phyloP scores from a whole-genome alignment of 2,797 vertebrate species.

The Acanthopagrus latus region DNA sequence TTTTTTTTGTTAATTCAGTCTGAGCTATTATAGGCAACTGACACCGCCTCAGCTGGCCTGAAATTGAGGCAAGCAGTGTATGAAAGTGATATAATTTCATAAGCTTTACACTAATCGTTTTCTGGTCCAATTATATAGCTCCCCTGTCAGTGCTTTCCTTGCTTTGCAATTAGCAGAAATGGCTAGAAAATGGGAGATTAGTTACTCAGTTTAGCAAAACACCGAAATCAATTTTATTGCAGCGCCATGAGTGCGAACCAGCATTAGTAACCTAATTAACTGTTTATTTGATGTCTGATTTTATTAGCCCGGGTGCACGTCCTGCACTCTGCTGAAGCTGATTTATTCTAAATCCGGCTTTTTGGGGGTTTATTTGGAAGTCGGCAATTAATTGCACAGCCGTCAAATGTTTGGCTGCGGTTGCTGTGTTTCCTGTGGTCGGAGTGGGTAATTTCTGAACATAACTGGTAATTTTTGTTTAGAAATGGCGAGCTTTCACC shows the following conservation, averaged over 20 bases:
- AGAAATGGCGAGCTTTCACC: constrained; percentile 9
- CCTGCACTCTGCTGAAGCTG: constrained; percentile 18
- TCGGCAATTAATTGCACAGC: constrained; percentile 4
- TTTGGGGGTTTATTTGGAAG: constrained; percentile 8
- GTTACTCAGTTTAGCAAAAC: constrained; percentile 76
- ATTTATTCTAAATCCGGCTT: constrained; percentile 28
- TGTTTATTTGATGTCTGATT: constrained; percentile 73
- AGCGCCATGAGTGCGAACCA: constrained; percentile 34
- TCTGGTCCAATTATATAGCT: constrained; percentile 70
- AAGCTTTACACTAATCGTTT: constrained; percentile 68
- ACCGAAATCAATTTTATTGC: constrained; percentile 75
- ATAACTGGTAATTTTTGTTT: background rate
- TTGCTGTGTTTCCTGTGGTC: constrained; percentile 10
- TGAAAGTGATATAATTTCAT: constrained; percentile 75
- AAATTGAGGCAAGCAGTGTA: constrained; percentile 56
- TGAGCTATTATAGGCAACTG: constrained; percentile 48
- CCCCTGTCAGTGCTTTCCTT: constrained; percentile 67
- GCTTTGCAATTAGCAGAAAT: constrained; percentile 78
- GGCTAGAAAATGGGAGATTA: constrained; percentile 74
- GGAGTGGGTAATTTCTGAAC: constrained; percentile 22
- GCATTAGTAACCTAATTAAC: constrained; percentile 69
- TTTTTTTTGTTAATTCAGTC: constrained; percentile 52
- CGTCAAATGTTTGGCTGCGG: constrained; percentile 5
- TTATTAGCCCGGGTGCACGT: constrained; percentile 57
- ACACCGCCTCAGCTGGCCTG: constrained; percentile 36